Percentiles rank a stretch among this genome's conserved stretches.
Evolutionary conservation across 2,888 invertebrate genomes (phyloP).

Genomic region (Lycocerus yunnanus): DNA sequence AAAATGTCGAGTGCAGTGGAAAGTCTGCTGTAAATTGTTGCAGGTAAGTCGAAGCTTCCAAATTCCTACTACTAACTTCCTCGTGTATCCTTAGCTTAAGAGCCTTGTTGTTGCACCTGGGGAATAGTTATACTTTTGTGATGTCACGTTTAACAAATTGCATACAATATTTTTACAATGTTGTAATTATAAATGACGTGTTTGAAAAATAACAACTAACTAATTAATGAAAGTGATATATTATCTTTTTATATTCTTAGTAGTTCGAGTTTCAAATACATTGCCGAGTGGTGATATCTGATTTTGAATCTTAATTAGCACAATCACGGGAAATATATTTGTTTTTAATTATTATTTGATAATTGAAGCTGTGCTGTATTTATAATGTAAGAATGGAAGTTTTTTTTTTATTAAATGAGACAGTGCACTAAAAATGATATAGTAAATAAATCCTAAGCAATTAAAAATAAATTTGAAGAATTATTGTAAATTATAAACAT

Average conservation of each 20-base stretch:
- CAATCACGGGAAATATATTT: not conserved
- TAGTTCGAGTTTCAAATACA: not conserved
- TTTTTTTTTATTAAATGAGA: too few species aligned
- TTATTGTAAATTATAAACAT: too few species aligned
- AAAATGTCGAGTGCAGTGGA: constrained; percentile 5
- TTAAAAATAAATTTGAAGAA: too few species aligned
- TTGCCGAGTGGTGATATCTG: not conserved
- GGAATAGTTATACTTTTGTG: not conserved
- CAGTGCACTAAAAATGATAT: too few species aligned
- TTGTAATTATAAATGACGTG: not conserved
- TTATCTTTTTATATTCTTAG: not conserved
- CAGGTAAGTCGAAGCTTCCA: not conserved
- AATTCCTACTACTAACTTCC: too few species aligned
- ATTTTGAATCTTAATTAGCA: too few species aligned
- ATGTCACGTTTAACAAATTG: not conserved
- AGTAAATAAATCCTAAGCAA: too few species aligned
- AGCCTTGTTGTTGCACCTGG: not conserved
- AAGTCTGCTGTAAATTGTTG: constrained; percentile 3
- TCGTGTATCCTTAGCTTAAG: constrained; percentile 4
- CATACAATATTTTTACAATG: not conserved
- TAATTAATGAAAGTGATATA: not conserved
- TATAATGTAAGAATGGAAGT: too few species aligned
- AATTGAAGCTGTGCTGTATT: too few species aligned
- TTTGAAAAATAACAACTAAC: not conserved
- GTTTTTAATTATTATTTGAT: not conserved